Evolutionary conservation across 2,797 vertebrate species (phyloP).

Genomic region (Erethizon dorsatum): DNA sequence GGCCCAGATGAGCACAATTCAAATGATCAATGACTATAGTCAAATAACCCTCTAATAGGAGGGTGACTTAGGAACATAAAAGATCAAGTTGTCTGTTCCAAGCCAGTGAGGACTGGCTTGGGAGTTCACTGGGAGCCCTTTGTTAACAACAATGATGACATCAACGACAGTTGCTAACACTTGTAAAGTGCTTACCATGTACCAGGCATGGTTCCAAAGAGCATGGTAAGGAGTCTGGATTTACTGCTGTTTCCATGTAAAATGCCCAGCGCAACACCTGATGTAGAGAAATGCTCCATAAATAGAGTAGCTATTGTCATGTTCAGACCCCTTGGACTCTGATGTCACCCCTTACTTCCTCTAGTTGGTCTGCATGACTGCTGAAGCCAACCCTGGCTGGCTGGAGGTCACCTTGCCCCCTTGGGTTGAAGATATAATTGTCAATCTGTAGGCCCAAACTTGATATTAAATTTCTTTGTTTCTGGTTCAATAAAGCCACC

Average conservation of each 20-base stretch:
- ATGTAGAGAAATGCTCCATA: not conserved
- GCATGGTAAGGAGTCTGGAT: slow-evolving; percentile 10
- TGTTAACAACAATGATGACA: not conserved
- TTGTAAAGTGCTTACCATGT: not conserved
- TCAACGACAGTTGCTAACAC: not conserved
- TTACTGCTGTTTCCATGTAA: not conserved
- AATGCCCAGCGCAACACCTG: slow-evolving; percentile 25
- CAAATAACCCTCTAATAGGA: not conserved
- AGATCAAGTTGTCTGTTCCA: not conserved
- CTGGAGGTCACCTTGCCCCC: not conserved
- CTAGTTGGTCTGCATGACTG: not conserved
- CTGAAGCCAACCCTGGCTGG: not conserved
- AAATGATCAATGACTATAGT: not conserved
- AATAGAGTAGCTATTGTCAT: not conserved
- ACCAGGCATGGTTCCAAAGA: slow-evolving; percentile 23
- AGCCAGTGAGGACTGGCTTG: not conserved
- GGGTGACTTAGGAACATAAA: not conserved
- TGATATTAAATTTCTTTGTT: not conserved
- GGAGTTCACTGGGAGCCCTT: not conserved
- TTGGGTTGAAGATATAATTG: not conserved
- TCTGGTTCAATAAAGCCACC: not conserved
- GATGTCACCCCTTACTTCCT: not conserved
- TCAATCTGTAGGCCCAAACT: not conserved
- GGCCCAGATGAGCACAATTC: not conserved
- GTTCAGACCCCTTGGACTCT: not conserved